Conservation (phyloP, 2,797 vertebrate genomes). For the Propithecus deckenii region DNA sequence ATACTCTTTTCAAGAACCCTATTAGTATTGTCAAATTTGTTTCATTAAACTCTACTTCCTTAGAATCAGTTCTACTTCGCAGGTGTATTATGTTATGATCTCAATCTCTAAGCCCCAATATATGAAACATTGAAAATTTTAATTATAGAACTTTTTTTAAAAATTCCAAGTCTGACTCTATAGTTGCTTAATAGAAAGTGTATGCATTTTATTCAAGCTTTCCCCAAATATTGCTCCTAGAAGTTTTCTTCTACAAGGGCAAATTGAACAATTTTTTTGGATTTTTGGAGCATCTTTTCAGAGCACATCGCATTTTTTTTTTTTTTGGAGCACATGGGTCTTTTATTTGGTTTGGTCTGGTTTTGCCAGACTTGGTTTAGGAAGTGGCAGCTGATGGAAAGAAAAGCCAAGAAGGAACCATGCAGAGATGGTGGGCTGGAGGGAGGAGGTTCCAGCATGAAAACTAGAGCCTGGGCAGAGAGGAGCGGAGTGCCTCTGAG, state of each 20-base stretch:
- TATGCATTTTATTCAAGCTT: neutral
- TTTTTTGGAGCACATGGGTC: neutral
- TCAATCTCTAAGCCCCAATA: neutral
- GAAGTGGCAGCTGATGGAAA: neutral
- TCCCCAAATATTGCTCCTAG: neutral
- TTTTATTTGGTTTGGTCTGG: neutral
- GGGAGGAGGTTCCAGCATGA: neutral
- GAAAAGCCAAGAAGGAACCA: neutral
- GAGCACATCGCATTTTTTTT: neutral
- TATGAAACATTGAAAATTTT: neutral
- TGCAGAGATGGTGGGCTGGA: neutral
- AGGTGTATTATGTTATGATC: neutral
- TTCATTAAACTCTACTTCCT: neutral
- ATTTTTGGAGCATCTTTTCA: neutral
- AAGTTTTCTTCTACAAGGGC: neutral
- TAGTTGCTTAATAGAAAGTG: neutral
- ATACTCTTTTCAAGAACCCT: neutral
- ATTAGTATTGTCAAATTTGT: neutral
- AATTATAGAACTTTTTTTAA: neutral
- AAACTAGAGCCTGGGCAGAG: neutral
- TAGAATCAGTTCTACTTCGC: neutral
- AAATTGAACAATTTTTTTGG: neutral
- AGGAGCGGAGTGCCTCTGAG: rapidly evolving
- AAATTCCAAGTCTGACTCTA: neutral
- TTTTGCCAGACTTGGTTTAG: neutral